Base-by-base conservation (phyloP, 2,113 vertebrate genomes). In the Oxyura jamaicensis region DNA sequence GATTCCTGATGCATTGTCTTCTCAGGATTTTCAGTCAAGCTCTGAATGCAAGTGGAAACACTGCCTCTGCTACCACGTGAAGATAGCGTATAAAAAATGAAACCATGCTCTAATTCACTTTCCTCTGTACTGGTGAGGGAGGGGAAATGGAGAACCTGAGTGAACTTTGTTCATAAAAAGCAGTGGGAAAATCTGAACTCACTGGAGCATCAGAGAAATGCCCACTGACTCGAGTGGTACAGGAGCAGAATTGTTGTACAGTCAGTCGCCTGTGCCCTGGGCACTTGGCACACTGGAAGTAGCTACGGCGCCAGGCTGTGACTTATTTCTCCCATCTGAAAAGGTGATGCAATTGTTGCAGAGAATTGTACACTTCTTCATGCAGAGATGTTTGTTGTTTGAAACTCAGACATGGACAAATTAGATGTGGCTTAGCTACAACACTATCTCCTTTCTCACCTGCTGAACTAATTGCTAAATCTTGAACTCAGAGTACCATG, bases 331-430 rank as follows among this genome's bases (percentile, higher is more conserved):
- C 95, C 95, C 80, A 96, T 77, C 90, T 96, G 87, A 66, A 75
- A 77, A 97, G 91, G 82, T 98, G 98, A 98, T 98, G 98, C 98
- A 98, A 98, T 74, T 20, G 60, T 93, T 94, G 86, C 94, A 58
- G 56, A 88, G 59, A 65, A 52, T 82, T 96, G 81, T 78, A 97
- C 89, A 23, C 91, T 92, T 73, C 96, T 95, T 97, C 95, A 88
- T 39, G 46, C 82, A 44, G 86, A 88, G 91, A 71, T 91, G 86
- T 90, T 60, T 97, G 83, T 72, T 86, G 83, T 88, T 92, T 93
- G 96, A 94, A 89, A 29, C 93, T 86, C 91, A 83, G 93, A 94
- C 96, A 58, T 18, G 83, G 84, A 89, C 96, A 98, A 97, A 97
- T 97, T 93, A 97, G 87, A 74, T 69, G 73, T 65, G 95, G 93